Evolutionary conservation across 1,140 invertebrate genomes (phyloP).

Genomic region (Heliothis subflexa): DNA sequence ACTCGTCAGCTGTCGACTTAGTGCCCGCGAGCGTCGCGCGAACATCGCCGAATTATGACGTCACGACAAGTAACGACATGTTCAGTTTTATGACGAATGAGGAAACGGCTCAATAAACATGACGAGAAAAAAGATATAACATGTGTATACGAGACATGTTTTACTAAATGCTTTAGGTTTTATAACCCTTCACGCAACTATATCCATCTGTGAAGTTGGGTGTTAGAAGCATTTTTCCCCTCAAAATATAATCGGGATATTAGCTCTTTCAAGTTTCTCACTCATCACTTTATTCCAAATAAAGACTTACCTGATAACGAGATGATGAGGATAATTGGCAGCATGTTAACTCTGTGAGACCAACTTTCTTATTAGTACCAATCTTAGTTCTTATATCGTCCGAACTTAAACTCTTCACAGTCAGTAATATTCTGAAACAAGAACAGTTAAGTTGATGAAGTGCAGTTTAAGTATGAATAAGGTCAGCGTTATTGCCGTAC

Average conservation of each 20-base stretch:
- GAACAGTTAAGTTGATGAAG: no score
- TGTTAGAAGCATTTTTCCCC: no score
- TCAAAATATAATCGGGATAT: no score
- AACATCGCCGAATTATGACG: neutral
- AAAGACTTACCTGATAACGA: neutral
- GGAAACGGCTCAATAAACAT: neutral
- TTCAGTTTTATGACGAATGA: constrained; percentile 21
- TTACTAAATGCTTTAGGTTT: neutral
- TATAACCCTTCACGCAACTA: neutral
- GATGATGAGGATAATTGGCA: neutral
- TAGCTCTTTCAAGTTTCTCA: no score
- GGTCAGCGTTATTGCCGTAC: neutral
- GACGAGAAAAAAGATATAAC: neutral
- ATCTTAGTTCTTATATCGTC: no score
- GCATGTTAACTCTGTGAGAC: neutral
- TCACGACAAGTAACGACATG: neutral
- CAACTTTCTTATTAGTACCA: neutral
- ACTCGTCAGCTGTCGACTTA: constrained; percentile 16
- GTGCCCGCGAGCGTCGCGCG: neutral
- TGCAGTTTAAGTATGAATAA: no score
- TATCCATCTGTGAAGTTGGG: no score
- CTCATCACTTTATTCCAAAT: no score
- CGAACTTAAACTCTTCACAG: no score
- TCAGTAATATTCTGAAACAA: no score
- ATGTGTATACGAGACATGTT: neutral